Evolutionary conservation across 2,888 invertebrate genomes (phyloP).

Genomic region (Mimumesa dahlbomi): DNA sequence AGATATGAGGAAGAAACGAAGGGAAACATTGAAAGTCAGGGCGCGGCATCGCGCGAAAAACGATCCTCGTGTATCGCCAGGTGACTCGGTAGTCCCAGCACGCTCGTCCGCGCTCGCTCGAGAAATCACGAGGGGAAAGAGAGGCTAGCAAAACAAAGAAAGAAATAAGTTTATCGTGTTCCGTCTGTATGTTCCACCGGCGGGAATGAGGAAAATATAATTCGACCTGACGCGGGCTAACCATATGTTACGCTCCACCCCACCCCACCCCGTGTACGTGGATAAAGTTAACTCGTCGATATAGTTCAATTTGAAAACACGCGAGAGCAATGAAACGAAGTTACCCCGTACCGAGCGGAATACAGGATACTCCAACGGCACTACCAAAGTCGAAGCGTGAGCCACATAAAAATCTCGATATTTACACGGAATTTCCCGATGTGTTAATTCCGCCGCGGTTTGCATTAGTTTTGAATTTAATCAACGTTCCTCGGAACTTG

Average conservation of each 20-base stretch:
- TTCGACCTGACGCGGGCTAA: conserved; percentile 52
- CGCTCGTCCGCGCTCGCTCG: conserved; percentile 54
- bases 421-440: no score
- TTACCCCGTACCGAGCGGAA: conserved; percentile 1
- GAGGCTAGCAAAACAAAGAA: conserved; percentile 20
- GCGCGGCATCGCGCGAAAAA: conserved; percentile 36
- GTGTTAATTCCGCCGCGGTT: no score
- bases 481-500: no score
- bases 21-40: conserved; percentile 51
- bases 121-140: conserved; percentile 55
- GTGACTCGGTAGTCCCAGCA: conserved; percentile 63
- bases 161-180: conserved; percentile 47
- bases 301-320: conserved; percentile 37
- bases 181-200: conserved; percentile 12
- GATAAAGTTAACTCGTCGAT: conserved; percentile 40
- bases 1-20: conserved; percentile 11
- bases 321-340: conserved; percentile 9
- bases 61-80: conserved; percentile 58
- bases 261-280: conserved; percentile 10
- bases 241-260: conserved; percentile 24
- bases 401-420: no score
- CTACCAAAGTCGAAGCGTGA: no score
- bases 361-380: no score
- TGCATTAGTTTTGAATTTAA: no score
- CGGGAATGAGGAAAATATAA: conserved; percentile 50